A percentile compares a stretch with the other conserved stretches of the same genome.
phyloP scores from a whole-genome alignment of 2,797 vertebrate species.

The Iguana delicatissima region DNA sequence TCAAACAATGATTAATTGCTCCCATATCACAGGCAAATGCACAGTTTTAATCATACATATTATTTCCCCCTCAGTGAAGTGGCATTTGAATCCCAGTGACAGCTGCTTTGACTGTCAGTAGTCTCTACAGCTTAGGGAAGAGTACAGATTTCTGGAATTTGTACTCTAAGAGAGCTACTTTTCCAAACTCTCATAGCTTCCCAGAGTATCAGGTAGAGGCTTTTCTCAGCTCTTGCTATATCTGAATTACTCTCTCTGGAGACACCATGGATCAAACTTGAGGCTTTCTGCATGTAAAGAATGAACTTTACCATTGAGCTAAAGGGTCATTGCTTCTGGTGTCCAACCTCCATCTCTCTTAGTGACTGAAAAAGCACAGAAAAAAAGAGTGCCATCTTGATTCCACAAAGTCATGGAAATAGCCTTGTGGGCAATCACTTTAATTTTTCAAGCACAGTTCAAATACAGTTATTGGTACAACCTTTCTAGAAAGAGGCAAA shows the following conservation, averaged over 20 bases:
- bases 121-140: too few relatives aligned
- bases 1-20: constrained; percentile 25
- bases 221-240: not conserved
- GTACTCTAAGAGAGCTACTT: too few relatives aligned
- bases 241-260: not conserved
- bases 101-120: not conserved
- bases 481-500: too few relatives aligned
- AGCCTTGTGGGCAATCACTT: not conserved
- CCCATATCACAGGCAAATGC: not conserved
- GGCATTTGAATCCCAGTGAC: not conserved
- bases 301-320: not conserved
- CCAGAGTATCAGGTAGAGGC: not conserved
- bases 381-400: not conserved
- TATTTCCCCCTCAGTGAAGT: not conserved
- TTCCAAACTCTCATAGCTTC: too few relatives aligned
- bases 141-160: too few relatives aligned
- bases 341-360: not conserved
- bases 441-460: too few relatives aligned
- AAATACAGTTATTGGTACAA: too few relatives aligned
- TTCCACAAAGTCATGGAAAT: not conserved
- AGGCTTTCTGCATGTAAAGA: not conserved
- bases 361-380: not conserved
- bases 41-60: not conserved
- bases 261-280: not conserved
- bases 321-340: not conserved